These are phyloP conservation scores for Coelinius sp. DNA, from an alignment of 2,888 invertebrate species.

Conservation along the genomic window DNA sequence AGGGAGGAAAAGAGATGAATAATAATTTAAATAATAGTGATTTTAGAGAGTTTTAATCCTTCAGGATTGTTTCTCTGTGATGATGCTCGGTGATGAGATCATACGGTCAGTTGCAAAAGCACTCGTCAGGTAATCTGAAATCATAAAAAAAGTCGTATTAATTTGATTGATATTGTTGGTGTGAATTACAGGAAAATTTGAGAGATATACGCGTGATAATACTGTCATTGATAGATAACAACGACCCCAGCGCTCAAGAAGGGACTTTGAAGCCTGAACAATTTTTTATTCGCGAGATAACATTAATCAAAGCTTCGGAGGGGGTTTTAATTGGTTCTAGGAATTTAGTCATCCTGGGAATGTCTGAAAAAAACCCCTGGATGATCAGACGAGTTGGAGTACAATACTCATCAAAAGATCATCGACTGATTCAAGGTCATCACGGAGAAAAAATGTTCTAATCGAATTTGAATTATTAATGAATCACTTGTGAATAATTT, in stretches of 20 bases:
- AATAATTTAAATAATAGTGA: neutral
- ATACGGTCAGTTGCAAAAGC: slow-evolving; percentile 28
- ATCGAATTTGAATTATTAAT: neutral
- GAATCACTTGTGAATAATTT: neutral
- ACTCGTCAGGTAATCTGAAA: slow-evolving; percentile 34
- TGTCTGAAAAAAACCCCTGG: too few relatives aligned
- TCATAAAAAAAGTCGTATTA: slow-evolving; percentile 33
- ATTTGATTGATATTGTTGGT: neutral
- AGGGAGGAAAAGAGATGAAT: neutral
- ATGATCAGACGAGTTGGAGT: too few relatives aligned
- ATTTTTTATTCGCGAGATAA: neutral
- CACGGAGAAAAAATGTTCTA: neutral
- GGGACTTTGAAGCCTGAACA: neutral
- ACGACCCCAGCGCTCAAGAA: neutral
- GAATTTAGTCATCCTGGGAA: neutral
- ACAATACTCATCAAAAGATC: slow-evolving; percentile 1
- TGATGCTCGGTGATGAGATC: slow-evolving; percentile 28
- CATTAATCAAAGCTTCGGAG: neutral
- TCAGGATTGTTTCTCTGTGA: slow-evolving; percentile 34
- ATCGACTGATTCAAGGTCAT: slow-evolving; percentile 6
- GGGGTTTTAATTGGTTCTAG: neutral
- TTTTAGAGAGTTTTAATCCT: slow-evolving; percentile 26
- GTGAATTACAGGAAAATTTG: neutral
- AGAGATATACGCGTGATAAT: neutral
- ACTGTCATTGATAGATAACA: neutral